phyloP scores from a whole-genome alignment of 2,888 invertebrate genomes.

The Andrena flavipes region DNA sequence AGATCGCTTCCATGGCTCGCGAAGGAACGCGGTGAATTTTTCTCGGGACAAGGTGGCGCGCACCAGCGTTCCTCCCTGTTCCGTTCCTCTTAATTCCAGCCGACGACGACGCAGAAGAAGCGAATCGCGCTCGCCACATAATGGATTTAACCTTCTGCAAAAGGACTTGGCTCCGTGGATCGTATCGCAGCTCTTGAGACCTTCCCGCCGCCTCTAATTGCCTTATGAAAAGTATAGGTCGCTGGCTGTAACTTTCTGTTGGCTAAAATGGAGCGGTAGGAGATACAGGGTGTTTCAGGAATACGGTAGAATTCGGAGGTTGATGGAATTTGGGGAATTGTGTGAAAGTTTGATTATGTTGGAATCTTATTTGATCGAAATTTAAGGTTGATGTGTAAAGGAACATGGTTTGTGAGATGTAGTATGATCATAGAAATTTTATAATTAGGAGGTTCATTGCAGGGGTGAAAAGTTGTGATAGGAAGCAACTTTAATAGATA shows the following conservation, averaged over 20 bases:
- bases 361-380: no score
- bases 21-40: slow-evolving; percentile 63
- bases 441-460: background rate
- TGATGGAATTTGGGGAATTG: background rate
- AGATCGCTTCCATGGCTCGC: slow-evolving; percentile 55
- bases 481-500: slow-evolving; percentile 4
- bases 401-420: background rate
- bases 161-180: slow-evolving; percentile 5
- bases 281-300: background rate
- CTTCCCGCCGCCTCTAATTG: slow-evolving; percentile 2
- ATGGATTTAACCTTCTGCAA: slow-evolving; percentile 31
- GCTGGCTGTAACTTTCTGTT: background rate
- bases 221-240: background rate
- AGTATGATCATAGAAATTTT: background rate
- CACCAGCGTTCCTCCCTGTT: slow-evolving; percentile 31
- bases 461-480: background rate
- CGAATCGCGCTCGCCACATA: slow-evolving; percentile 2
- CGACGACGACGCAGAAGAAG: slow-evolving; percentile 28
- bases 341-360: no score
- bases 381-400: background rate
- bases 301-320: background rate
- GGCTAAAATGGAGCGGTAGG: background rate
- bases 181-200: background rate
- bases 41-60: slow-evolving; percentile 49
- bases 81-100: slow-evolving; percentile 18